Evolutionary conservation across 2,888 invertebrate species (phyloP).

Genomic region (Magallana nippona): DNA sequence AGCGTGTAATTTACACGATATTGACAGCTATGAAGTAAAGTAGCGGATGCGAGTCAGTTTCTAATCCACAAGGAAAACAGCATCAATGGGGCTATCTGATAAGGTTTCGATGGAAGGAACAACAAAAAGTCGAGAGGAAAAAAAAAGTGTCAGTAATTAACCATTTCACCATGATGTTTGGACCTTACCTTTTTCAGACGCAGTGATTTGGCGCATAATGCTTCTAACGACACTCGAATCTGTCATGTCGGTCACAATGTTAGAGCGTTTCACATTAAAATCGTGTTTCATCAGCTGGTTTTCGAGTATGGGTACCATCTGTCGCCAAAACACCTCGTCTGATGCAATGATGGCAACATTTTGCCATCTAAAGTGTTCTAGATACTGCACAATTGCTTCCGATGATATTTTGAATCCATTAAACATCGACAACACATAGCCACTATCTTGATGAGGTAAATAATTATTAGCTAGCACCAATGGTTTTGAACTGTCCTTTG

Average conservation of each 20-base stretch:
- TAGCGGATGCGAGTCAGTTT: neutral
- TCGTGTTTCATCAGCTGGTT: slow-evolving; percentile 42
- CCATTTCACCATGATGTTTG: neutral
- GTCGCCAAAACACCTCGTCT: slow-evolving; percentile 46
- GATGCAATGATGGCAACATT: slow-evolving; percentile 41
- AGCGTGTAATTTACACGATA: neutral
- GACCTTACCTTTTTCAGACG: slow-evolving; percentile 35
- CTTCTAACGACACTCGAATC: slow-evolving; percentile 28
- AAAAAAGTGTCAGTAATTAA: neutral
- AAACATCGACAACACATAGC: slow-evolving; percentile 12
- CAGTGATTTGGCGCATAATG: slow-evolving; percentile 23
- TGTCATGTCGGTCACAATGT: slow-evolving; percentile 38
- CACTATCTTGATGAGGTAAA: slow-evolving; percentile 28
- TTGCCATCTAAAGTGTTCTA: slow-evolving; percentile 45
- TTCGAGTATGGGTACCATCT: slow-evolving; percentile 47
- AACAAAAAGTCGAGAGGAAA: neutral
- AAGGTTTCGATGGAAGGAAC: neutral
- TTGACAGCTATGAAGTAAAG: neutral
- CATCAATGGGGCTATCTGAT: neutral
- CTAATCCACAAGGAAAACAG: neutral
- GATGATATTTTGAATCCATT: slow-evolving; percentile 31
- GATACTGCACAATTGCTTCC: slow-evolving; percentile 35
- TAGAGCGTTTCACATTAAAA: slow-evolving; percentile 43
- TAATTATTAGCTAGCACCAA: slow-evolving; percentile 28
- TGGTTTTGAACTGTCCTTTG: slow-evolving; percentile 19